Conservation (phyloP, 2,888 invertebrate genomes). For the Danaus chrysippus region DNA sequence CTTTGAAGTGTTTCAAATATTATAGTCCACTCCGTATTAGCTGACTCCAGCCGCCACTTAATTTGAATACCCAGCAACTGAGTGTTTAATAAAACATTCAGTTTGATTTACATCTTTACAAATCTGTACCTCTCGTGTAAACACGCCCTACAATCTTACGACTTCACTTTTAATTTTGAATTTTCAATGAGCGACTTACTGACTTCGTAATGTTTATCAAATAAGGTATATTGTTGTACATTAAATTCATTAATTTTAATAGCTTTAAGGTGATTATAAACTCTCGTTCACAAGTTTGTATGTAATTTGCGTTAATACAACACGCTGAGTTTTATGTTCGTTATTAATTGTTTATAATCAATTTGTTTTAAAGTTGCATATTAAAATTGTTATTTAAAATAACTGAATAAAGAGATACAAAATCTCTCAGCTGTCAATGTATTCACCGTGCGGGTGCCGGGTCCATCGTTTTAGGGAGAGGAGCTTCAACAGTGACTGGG, state of each 20-base stretch:
- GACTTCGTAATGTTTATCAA: constrained; percentile 21
- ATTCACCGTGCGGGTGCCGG: no score
- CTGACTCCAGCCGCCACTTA: constrained; percentile 62
- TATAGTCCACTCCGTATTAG: constrained; percentile 43
- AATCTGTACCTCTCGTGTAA: constrained; percentile 75
- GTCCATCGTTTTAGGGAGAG: no score
- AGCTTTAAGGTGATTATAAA: no score
- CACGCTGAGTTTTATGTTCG: no score
- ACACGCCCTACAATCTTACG: constrained; percentile 58
- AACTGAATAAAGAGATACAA: no score
- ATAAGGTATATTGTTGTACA: constrained; percentile 9
- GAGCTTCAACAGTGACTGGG: no score
- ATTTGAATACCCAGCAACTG: constrained; percentile 74
- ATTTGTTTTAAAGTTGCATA: no score
- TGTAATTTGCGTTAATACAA: no score
- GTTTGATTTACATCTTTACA: constrained; percentile 75
- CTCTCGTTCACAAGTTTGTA: no score
- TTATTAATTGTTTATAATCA: no score
- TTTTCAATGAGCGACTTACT: constrained; percentile 46
- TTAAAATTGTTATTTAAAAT: no score
- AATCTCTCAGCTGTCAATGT: no score
- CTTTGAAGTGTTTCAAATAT: background rate
- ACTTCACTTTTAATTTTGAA: constrained; percentile 44
- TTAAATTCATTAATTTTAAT: constrained; percentile 12
- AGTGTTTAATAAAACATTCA: constrained; percentile 78